Evolutionary conservation across 2,888 invertebrate genomes (phyloP).

Genomic region (Mythimna impura): DNA sequence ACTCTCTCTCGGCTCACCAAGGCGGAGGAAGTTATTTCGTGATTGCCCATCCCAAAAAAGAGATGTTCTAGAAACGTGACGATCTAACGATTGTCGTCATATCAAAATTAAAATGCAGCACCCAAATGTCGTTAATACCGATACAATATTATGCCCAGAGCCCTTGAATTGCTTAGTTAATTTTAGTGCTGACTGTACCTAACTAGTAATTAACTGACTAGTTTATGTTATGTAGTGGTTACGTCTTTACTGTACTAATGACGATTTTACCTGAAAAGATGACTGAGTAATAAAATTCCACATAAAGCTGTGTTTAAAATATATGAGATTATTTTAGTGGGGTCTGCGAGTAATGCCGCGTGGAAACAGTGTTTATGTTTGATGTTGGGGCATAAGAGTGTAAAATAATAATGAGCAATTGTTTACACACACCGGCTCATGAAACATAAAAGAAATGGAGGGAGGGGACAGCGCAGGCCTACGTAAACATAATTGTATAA

Average conservation of each 20-base stretch:
- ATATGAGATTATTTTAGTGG: not conserved
- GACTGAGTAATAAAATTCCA: not conserved
- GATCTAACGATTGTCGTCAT: no score
- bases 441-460: not conserved
- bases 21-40: no score
- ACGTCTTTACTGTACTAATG: constrained; percentile 6
- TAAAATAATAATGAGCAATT: not conserved
- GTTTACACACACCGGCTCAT: not conserved
- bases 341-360: not conserved
- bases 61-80: no score
- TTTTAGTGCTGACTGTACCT: not conserved
- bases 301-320: not conserved
- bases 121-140: no score
- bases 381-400: not conserved
- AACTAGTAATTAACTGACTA: not conserved
- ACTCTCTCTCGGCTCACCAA: no score
- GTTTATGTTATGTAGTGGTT: constrained; percentile 17
- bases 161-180: not conserved
- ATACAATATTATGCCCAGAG: not conserved
- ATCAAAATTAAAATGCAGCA: no score
- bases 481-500: no score
- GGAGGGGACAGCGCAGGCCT: no score
- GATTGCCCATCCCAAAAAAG: no score
- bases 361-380: not conserved
- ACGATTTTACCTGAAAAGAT: not conserved